Evolutionary conservation across 2,888 invertebrate species (phyloP).

Genomic region (Parthenolecanium corni): DNA sequence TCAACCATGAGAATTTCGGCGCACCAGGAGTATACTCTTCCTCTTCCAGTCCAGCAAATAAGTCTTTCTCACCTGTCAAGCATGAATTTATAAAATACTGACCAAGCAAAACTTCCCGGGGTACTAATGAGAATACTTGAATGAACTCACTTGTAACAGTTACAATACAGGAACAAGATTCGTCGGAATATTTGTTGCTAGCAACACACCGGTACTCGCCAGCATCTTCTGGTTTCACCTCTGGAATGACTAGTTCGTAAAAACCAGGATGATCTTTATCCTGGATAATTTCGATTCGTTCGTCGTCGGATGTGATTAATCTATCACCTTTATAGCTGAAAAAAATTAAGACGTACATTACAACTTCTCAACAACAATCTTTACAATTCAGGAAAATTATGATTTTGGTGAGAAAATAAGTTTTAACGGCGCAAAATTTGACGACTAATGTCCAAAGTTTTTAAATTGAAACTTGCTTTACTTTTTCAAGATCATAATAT

Average conservation of each 20-base stretch:
- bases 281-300: constrained; percentile 56
- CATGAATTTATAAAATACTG: background rate
- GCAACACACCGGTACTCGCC: constrained; percentile 77
- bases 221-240: constrained; percentile 64
- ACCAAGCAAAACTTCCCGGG: background rate
- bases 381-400: too few species aligned
- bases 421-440: too few species aligned
- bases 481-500: too few species aligned
- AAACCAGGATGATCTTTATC: constrained; percentile 70
- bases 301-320: constrained; percentile 55
- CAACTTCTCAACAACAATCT: background rate
- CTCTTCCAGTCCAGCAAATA: constrained; percentile 65
- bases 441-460: too few species aligned
- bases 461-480: too few species aligned
- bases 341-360: constrained; percentile 26
- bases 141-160: constrained; percentile 58
- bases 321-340: constrained; percentile 69
- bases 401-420: too few species aligned
- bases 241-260: constrained; percentile 75
- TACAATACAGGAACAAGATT: constrained; percentile 59
- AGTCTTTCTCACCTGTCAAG: constrained; percentile 61
- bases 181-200: constrained; percentile 67
- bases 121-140: background rate
- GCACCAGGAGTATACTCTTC: constrained; percentile 60
- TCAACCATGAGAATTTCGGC: constrained; percentile 68